Evolutionary conservation across 64 coral and sea anemone genomes (phyloP), one percentile per base, ranked within the genome.

Genomic region (Pocillopora verrucosa): DNA sequence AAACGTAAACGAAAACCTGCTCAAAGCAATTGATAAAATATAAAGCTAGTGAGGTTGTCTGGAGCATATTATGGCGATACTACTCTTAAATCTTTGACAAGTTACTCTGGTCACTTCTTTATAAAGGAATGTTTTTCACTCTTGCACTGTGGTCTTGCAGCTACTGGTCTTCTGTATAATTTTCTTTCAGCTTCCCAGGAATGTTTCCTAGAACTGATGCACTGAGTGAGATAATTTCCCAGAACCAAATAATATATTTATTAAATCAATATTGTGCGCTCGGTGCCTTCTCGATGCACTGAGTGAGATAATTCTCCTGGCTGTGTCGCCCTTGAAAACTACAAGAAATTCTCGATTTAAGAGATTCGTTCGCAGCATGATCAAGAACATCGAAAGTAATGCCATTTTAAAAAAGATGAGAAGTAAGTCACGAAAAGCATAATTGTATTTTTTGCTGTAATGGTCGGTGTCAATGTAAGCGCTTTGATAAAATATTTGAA

Each of bases 41-140:
- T 83, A 83, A 68, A 17, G n/a, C 30, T 67, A 10, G 65, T 83
- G 80, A 67, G 16, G 80, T 68, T 41, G 17, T 67, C 22, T n/a
- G 80, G 80, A 45, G 11, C 26, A 51, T 83, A 83, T 34, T 83
- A 67, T 67, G 80, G 62, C 11, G 25, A 68, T n/a, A 61, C n/a
- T 13, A 10, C 6, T 67, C 22, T 45, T 10, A 61, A 68, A 0
- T 16, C 4, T 45, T 61, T 83, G 15, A 0, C 35, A 35, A 13
- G 56, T 22, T 0, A 3, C 14, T 22, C 80, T 68, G 16, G 13
- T 67, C 30, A 5, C 15, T 58, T 13, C 16, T 15, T 17, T 11
- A 80, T 5, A 26, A 20, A 2, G 74, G 9, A n/a, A 26, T 24
- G 9, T 58, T 13, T 25, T 60, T 59, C 57, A 24, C 56, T 56